Evolutionary conservation across 2,888 invertebrate genomes (phyloP).

Genomic region (Drosophila sordidula): DNA sequence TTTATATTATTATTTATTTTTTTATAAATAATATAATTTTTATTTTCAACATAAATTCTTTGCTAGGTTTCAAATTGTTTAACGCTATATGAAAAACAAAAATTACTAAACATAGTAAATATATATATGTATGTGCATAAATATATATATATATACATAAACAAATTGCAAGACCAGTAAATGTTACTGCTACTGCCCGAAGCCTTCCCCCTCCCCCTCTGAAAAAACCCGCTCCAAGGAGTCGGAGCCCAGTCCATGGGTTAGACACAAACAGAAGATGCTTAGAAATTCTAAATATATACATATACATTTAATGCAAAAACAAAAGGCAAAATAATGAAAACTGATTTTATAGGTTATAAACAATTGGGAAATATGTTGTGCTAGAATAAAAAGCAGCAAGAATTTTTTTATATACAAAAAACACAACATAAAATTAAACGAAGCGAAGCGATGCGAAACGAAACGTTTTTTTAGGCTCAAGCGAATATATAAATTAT

Average conservation of each 20-base stretch:
- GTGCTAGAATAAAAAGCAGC: conserved; percentile 27
- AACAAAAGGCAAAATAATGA: conserved; percentile 1
- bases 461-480: conserved; percentile 32
- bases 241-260: conserved; percentile 28
- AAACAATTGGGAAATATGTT: conserved; percentile 51
- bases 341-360: conserved; percentile 56
- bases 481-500: conserved; percentile 17
- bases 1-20: conserved; percentile 28
- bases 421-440: conserved; percentile 6
- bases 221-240: conserved; percentile 9
- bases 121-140: conserved; percentile 24
- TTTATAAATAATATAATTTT: conserved; percentile 35
- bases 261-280: conserved; percentile 39
- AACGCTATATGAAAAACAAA: conserved; percentile 9
- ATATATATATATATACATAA: conserved; percentile 27
- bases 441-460: conserved; percentile 5
- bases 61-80: conserved; percentile 60
- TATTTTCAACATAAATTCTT: conserved; percentile 42
- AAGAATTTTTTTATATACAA: conserved; percentile 21
- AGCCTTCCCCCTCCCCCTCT: conserved; percentile 4
- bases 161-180: conserved; percentile 33
- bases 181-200: conserved; percentile 43
- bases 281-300: conserved; percentile 37
- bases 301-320: conserved; percentile 2
- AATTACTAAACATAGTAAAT: conserved; percentile 13